phyloP scores from a whole-genome alignment of 2,113 vertebrate species.

The Odocoileus virginianus region DNA sequence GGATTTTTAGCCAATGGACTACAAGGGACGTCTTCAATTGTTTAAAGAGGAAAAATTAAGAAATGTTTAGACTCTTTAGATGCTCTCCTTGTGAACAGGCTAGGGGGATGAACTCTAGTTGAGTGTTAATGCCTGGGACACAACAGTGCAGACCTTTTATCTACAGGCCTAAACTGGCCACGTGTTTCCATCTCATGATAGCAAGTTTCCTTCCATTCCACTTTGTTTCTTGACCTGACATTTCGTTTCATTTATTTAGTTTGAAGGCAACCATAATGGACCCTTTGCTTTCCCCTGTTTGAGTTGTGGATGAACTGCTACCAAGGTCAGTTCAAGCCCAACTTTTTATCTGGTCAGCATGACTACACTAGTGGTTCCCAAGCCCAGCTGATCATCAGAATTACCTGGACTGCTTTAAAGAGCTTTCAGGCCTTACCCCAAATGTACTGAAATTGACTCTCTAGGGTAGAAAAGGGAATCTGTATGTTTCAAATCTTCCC shows the following conservation, averaged over 20 bases:
- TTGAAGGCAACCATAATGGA: background rate
- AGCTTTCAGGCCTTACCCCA: background rate
- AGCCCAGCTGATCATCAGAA: background rate
- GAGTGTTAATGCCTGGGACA: background rate
- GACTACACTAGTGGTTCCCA: background rate
- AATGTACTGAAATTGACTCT: background rate
- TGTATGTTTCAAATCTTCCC: slow-evolving; percentile 10
- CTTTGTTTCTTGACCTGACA: background rate
- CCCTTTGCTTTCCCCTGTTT: background rate
- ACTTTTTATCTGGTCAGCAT: background rate
- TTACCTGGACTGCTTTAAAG: background rate
- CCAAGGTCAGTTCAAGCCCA: background rate
- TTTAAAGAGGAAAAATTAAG: background rate
- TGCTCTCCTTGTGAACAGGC: background rate
- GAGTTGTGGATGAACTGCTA: background rate
- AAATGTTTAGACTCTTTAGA: background rate
- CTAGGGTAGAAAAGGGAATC: background rate
- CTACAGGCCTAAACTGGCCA: background rate
- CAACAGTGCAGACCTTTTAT: background rate
- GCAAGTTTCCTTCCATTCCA: background rate
- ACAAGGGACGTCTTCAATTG: background rate
- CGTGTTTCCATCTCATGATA: background rate
- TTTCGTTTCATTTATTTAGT: background rate
- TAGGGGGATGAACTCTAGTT: background rate
- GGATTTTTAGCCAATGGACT: background rate